These are phyloP conservation scores for Ondatra zibethicus DNA, from an alignment of 2,113 vertebrate species.

Conservation along the genomic window DNA sequence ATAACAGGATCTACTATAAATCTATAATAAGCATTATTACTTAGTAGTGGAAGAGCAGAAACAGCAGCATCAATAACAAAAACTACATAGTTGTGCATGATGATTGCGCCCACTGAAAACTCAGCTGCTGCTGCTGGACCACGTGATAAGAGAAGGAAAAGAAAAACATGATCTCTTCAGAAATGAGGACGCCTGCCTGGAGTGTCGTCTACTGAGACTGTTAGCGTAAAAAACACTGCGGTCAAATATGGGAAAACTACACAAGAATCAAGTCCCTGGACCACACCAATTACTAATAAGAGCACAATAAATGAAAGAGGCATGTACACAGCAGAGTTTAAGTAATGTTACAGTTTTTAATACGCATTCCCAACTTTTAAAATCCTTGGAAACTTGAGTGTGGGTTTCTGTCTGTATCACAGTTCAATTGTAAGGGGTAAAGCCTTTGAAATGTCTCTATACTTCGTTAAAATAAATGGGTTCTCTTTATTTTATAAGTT, in stretches of 20 bases:
- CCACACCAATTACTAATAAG: neutral
- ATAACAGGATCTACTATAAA: conserved; percentile 17
- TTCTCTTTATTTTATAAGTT: neutral
- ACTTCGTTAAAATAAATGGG: conserved; percentile 29
- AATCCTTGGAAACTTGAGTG: neutral
- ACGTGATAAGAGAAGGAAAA: neutral
- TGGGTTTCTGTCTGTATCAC: conserved; percentile 28
- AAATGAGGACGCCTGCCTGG: neutral
- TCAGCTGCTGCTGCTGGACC: conserved; percentile 1
- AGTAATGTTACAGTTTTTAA: neutral
- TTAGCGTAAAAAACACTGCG: neutral
- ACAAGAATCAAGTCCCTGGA: conserved; percentile 15
- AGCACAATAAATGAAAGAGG: neutral
- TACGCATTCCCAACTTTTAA: neutral
- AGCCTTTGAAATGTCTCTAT: neutral
- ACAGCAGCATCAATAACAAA: neutral
- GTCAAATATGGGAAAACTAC: neutral
- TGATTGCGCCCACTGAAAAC: neutral
- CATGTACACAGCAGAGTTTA: neutral
- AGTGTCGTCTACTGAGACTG: neutral
- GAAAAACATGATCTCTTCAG: neutral
- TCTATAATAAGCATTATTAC: neutral
- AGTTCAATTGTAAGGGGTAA: neutral
- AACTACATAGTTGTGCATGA: neutral
- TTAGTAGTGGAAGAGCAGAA: conserved; percentile 25